phyloP scores from a whole-genome alignment of 2,113 vertebrate species.

The Lasiurus borealis region DNA sequence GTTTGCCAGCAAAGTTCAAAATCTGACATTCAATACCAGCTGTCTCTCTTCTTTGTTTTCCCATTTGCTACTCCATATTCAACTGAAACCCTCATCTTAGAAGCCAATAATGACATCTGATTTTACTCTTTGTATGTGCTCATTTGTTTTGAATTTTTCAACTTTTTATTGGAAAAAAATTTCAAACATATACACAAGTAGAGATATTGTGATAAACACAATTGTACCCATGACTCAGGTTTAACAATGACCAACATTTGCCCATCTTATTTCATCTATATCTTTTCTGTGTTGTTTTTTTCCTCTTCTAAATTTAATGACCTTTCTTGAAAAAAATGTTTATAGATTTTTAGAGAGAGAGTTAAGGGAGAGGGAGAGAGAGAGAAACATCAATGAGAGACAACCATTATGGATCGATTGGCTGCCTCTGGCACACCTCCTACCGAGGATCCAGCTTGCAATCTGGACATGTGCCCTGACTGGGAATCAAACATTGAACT shows the following conservation, averaged over 20 bases:
- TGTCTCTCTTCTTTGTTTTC: not conserved
- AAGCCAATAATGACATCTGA: not conserved
- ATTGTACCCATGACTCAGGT: not conserved
- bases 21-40: not conserved
- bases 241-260: not conserved
- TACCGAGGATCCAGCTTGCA: no score
- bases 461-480: no score
- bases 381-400: no score
- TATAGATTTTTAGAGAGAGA: no score
- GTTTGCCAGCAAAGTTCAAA: not conserved
- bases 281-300: not conserved
- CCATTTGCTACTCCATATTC: not conserved
- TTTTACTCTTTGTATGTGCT: not conserved
- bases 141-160: constrained; percentile 26
- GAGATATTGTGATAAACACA: not conserved
- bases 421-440: no score
- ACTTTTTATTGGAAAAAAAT: constrained; percentile 14
- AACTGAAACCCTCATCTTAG: not conserved
- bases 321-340: not conserved
- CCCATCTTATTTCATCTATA: not conserved
- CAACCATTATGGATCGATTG: no score
- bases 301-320: not conserved
- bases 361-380: no score
- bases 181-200: not conserved
- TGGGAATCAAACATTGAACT: not conserved